Evolutionary conservation across 2,888 invertebrate species (phyloP).

Genomic region (Metalampra italica): DNA sequence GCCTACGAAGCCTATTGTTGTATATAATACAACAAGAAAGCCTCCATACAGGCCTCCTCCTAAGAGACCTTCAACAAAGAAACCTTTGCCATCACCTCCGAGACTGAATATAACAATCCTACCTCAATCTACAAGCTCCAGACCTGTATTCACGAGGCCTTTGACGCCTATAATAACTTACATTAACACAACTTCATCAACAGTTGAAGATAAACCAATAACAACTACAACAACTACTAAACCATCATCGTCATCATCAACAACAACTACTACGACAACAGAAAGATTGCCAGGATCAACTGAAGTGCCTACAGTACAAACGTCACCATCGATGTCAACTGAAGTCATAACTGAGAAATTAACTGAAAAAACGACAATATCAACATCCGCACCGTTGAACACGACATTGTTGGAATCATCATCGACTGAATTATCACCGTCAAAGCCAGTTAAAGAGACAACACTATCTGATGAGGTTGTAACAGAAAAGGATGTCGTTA

Average conservation of each 20-base stretch:
- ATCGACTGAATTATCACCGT: constrained; percentile 1
- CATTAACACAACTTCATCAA: constrained; percentile 48
- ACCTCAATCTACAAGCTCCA: constrained; percentile 61
- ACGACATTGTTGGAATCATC: background rate
- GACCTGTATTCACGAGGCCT: constrained; percentile 58
- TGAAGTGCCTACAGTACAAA: constrained; percentile 13
- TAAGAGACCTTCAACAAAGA: constrained; percentile 54
- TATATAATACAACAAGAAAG: constrained; percentile 57
- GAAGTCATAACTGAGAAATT: constrained; percentile 7
- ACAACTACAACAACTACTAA: constrained; percentile 27
- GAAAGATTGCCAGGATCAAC: constrained; percentile 29
- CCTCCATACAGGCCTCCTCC: constrained; percentile 55
- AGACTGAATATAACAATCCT: constrained; percentile 65
- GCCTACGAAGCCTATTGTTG: constrained; percentile 51
- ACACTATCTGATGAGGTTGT: constrained; percentile 13
- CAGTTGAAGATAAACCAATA: constrained; percentile 30
- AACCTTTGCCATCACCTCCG: constrained; percentile 63
- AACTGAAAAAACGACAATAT: constrained; percentile 6
- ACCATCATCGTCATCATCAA: constrained; percentile 25
- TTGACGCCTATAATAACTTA: constrained; percentile 54
- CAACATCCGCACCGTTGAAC: constrained; percentile 2
- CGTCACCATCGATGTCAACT: constrained; percentile 12
- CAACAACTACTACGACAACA: constrained; percentile 30
- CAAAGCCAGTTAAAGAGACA: constrained; percentile 14
- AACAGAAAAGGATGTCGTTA: constrained; percentile 10